Evolutionary conservation across 1,140 invertebrate genomes (phyloP).

Genomic region (Halotydeus destructor): DNA sequence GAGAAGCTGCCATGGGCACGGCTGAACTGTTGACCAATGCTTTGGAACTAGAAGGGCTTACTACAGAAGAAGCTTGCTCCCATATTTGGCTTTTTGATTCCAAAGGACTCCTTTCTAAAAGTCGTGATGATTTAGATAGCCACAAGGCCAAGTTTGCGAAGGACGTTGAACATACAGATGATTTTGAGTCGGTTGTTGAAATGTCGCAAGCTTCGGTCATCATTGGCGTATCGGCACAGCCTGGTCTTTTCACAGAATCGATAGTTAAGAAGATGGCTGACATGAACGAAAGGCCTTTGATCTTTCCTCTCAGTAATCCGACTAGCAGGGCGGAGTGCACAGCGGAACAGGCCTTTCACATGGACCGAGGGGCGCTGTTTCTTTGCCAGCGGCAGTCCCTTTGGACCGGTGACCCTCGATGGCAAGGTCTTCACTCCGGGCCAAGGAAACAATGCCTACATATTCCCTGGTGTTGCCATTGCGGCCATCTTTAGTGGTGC

Average conservation of each 20-base stretch:
- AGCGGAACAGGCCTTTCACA: conserved; percentile 67
- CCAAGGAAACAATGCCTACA: conserved; percentile 91
- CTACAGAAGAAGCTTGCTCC: conserved; percentile 45
- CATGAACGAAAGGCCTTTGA: conserved; percentile 64
- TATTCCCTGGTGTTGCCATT: conserved; percentile 79
- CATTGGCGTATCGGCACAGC: conserved; percentile 69
- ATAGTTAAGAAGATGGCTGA: conserved; percentile 63
- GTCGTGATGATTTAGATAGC: conserved; percentile 25
- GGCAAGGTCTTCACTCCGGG: conserved; percentile 64
- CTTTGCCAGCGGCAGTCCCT: conserved; percentile 81
- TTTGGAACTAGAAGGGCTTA: conserved; percentile 54
- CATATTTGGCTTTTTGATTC: conserved; percentile 48
- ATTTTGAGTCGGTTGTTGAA: conserved; percentile 51
- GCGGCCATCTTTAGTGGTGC: conserved; percentile 56
- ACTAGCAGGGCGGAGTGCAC: conserved; percentile 91
- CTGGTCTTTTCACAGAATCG: conserved; percentile 64
- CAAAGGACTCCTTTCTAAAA: conserved; percentile 23
- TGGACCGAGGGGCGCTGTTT: conserved; percentile 68
- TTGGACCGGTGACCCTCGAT: conserved; percentile 49
- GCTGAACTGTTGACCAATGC: conserved; percentile 66
- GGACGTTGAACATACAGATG: conserved; percentile 47
- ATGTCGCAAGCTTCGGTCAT: conserved; percentile 60
- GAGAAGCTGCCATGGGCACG: conserved; percentile 67
- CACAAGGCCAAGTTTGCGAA: conserved; percentile 66
- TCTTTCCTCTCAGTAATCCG: conserved; percentile 90